Evolutionary conservation across 2,888 invertebrate species (phyloP), one percentile per base, ranked within the genome.

Genomic region (Dryocosmus kuriphilus): DNA sequence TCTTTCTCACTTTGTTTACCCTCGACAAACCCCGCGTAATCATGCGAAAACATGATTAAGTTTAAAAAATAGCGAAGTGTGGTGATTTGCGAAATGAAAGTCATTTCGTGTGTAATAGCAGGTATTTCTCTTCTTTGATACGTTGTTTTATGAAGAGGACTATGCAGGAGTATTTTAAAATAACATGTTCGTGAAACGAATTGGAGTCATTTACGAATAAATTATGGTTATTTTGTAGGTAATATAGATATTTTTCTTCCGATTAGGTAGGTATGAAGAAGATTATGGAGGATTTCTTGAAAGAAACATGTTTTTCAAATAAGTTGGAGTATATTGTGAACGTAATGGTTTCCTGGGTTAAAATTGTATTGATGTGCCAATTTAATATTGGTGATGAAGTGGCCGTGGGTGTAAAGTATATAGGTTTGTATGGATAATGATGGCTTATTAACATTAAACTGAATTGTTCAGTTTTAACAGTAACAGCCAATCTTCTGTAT

Each of bases 1-100:
- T 60, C 60, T n/a, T 41, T 6, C 35, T 65, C 41, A 38, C 65
- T 35, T 65, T 65, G 27, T 60, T 60, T 27, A 60, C 27, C 16
- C 3, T 60, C 22, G 16, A 16, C 11, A 60, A 27, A 60, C 27
- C 27, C 27, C 27, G 60, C 27, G n/a, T n/a, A n/a, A n/a, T n/a
- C n/a, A n/a, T n/a, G 16, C 60, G 14, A 24, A 60, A 27, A 14
- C 27, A 14, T 27, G 16, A 27, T 11, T 6, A 27, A 60, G 1
- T 16, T 6, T 6, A 16, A 60, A 6, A 57, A 7, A n/a, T 11
- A 27, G 27, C 22, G 8, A 55, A 22, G 11, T 22, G 9, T 22
- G 55, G 55, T 11, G 55, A 55, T 51, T 51, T 22, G 22, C 7
- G 9, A 9, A 51, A 51, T 22, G n/a, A 51, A 22, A n/a, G 2